phyloP scores from a whole-genome alignment of 2,113 vertebrate genomes.

The Takifugu bimaculatus region DNA sequence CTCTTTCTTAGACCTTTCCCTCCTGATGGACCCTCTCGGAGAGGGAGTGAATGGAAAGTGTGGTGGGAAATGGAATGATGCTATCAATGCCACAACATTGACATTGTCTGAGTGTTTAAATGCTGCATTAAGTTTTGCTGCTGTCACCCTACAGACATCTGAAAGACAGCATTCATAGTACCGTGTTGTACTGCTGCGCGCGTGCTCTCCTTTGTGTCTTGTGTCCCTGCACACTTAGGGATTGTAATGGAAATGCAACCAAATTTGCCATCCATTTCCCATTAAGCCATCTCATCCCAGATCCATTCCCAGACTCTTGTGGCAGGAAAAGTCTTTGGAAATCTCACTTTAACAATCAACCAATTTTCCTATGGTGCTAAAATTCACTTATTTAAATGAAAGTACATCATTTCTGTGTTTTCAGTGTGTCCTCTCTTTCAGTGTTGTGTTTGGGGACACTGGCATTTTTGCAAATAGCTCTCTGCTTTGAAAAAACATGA shows the following conservation, averaged over 20 bases:
- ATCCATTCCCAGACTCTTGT: slow-evolving; percentile 12
- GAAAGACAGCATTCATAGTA: slow-evolving; percentile 56
- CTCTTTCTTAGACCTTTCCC: slow-evolving; percentile 41
- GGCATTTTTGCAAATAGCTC: not conserved
- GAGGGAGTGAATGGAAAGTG: slow-evolving; percentile 12
- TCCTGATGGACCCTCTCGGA: slow-evolving; percentile 16
- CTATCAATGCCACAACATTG: slow-evolving; percentile 5
- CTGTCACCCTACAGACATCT: not conserved
- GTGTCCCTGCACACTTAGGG: slow-evolving; percentile 6
- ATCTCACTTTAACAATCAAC: slow-evolving; percentile 15
- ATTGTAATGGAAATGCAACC: slow-evolving; percentile 53
- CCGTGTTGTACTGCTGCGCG: slow-evolving; percentile 44
- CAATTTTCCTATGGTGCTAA: not conserved
- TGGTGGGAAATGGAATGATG: slow-evolving; percentile 5
- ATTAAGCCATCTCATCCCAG: slow-evolving; percentile 38
- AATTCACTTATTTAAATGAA: slow-evolving; percentile 14
- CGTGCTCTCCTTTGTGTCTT: slow-evolving; percentile 15
- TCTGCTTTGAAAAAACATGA: slow-evolving; percentile 34
- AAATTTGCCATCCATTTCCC: slow-evolving; percentile 23
- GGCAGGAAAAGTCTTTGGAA: slow-evolving; percentile 44
- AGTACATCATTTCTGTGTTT: slow-evolving; percentile 9
- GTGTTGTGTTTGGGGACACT: slow-evolving; percentile 1
- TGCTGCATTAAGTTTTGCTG: slow-evolving; percentile 34
- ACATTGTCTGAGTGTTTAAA: slow-evolving; percentile 48
- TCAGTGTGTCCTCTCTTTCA: slow-evolving; percentile 29